Conservation (phyloP, 1,140 invertebrate genomes). For the Mesaphorura yosii region DNA sequence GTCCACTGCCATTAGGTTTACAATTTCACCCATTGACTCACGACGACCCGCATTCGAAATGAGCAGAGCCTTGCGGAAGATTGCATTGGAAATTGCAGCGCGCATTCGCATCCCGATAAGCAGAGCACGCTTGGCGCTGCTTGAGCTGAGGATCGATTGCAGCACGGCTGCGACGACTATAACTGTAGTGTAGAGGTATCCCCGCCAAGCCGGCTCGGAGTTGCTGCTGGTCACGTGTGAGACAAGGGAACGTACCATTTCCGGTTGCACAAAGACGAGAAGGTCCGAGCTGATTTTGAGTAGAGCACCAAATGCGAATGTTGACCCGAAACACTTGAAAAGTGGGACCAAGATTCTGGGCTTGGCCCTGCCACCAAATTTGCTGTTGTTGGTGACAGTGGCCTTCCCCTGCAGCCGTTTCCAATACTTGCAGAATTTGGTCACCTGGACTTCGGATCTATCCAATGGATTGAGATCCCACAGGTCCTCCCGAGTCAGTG, state of each 20-base stretch:
- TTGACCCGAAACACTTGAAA: constrained; percentile 12
- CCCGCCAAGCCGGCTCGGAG: too few species aligned
- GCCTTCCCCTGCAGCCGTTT: constrained; percentile 22
- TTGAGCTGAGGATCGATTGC: constrained; percentile 78
- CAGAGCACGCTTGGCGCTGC: constrained; percentile 83
- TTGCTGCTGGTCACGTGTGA: too few species aligned
- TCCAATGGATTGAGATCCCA: constrained; percentile 47
- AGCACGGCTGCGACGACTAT: constrained; percentile 65
- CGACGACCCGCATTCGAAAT: constrained; percentile 62
- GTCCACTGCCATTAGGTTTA: constrained; percentile 87
- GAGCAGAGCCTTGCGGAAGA: constrained; percentile 71
- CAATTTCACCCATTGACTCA: too few species aligned
- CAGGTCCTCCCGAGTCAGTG: constrained; percentile 40
- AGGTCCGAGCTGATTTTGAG: constrained; percentile 44
- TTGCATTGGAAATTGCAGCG: constrained; percentile 79
- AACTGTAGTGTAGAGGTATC: constrained; percentile 62
- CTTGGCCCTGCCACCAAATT: not conserved
- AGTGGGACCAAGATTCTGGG: not conserved
- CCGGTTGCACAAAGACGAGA: constrained; percentile 46
- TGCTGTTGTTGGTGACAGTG: too few species aligned
- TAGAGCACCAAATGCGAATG: constrained; percentile 38
- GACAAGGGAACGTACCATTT: too few species aligned
- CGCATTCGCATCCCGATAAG: constrained; percentile 80
- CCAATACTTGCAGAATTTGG: constrained; percentile 41
- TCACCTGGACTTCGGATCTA: constrained; percentile 36